A percentile compares a stretch with the other conserved stretches of the same genome.
phyloP scores from a whole-genome alignment of 2,113 vertebrate genomes.

The Heteronetta atricapilla region DNA sequence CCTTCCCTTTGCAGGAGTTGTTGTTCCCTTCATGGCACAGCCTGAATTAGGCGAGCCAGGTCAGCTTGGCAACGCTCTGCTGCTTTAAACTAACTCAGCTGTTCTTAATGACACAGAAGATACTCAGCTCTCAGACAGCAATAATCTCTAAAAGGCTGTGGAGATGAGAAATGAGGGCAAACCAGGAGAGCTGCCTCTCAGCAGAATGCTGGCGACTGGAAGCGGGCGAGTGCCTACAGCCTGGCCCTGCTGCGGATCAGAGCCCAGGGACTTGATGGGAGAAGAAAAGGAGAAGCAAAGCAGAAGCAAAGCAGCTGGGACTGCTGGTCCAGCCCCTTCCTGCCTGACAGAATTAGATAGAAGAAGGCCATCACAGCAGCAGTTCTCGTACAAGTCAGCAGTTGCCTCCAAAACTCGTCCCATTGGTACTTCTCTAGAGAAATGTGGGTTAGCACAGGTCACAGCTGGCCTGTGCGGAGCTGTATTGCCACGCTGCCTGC shows the following conservation, averaged over 20 bases:
- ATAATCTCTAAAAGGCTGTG: not conserved
- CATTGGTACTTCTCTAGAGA: not conserved
- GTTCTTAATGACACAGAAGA: not conserved
- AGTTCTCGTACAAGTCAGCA: not conserved
- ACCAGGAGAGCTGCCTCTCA: not conserved
- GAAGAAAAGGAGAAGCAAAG: not conserved
- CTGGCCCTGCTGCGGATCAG: not conserved
- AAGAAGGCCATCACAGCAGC: not conserved
- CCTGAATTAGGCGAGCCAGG: not conserved
- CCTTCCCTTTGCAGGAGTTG: not conserved
- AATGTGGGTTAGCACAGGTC: not conserved
- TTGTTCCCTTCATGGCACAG: not conserved
- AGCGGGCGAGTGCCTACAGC: not conserved
- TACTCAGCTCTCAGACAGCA: not conserved
- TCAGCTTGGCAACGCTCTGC: not conserved
- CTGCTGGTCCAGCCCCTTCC: not conserved
- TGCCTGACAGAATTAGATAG: not conserved
- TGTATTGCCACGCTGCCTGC: not conserved
- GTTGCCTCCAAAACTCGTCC: not conserved
- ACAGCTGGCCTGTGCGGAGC: not conserved
- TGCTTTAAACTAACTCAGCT: not conserved
- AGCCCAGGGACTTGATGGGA: not conserved
- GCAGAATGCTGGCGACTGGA: not conserved
- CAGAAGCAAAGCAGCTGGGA: not conserved
- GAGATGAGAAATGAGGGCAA: conserved; percentile 18